Evolutionary conservation across 1,140 invertebrate species (phyloP), one percentile per base, ranked within the genome.

Genomic region (Diuraphis noxia): DNA sequence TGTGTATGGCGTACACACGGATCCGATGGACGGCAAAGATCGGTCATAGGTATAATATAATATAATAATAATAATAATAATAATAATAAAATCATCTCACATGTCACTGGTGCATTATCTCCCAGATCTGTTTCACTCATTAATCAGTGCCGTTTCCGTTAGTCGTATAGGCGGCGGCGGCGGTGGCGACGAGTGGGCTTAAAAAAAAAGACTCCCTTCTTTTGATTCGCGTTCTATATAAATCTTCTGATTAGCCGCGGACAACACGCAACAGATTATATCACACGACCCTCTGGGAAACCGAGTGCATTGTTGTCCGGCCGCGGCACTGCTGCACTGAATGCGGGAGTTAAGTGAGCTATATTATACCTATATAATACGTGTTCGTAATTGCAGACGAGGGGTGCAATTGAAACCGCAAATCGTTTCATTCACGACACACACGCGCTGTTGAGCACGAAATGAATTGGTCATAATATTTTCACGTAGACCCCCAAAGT

Each of bases 401-500:
- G 43, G 43, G 84, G 84, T 49, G 43, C 43, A 8, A 49, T 34
- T 19, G 8, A 86, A 86, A 86, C 84, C 84, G 84, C 43, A 86
- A 86, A 86, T 86, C 84, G 84, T 21, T 86, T 86, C 84, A 34
- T 86, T 49, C 84, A 49, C 43, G 84, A 82, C 81, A 82, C 84
- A 3, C 84, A 9, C 43, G 84, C 41, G 7, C 43, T 21, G 19
- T 43, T 34, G 30, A n/a, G 30, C 30, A 85, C 82, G 41, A 38
- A 82, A 82, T 82, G 79, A 82, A 72, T 82, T 13, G 81, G 10
- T 40, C 38, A 38, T 82, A 82, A 41, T 41, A 41, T 72, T 72
- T 72, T 72, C 52, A 30, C 4, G 52, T 13, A 13, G 56, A 72
- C 30, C 56, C 13, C 56, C 56, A 6, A 63, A 63, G 56, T 30